Percentiles rank a stretch among this genome's conserved stretches.
Evolutionary conservation across 2,888 invertebrate genomes (phyloP).

Genomic region (Linnaemya vulpina): DNA sequence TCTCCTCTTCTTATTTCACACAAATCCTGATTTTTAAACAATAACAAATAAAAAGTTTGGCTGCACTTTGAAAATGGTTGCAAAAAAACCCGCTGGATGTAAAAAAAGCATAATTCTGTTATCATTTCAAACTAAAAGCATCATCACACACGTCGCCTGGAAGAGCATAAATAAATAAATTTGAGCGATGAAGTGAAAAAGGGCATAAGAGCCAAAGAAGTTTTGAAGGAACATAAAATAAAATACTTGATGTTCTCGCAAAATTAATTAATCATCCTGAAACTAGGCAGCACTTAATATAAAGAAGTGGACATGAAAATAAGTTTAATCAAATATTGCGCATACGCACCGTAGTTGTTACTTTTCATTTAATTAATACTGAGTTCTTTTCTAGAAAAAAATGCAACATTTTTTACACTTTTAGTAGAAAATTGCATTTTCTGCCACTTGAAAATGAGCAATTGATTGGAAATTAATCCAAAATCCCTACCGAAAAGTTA

Average conservation of each 20-base stretch:
- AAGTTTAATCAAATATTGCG: neutral
- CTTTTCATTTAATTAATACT: no score
- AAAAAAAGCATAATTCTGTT: slow-evolving; percentile 44
- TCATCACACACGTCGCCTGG: slow-evolving; percentile 6
- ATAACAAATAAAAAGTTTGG: slow-evolving; percentile 35
- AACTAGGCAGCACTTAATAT: no score
- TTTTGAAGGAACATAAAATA: neutral
- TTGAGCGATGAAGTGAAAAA: neutral
- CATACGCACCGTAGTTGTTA: neutral
- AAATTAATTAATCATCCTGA: no score
- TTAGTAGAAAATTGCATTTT: no score
- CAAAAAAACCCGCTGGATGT: neutral
- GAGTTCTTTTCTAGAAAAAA: no score
- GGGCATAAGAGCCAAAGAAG: neutral
- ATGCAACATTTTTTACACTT: no score
- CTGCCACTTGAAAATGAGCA: no score
- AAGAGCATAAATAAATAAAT: slow-evolving; percentile 24
- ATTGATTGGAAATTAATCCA: no score
- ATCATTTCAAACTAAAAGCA: slow-evolving; percentile 40
- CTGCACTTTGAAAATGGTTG: slow-evolving; percentile 29
- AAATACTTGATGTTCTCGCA: no score
- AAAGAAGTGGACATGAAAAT: no score
- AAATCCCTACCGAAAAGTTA: no score
- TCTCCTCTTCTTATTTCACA: no score
- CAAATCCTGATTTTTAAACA: slow-evolving; percentile 29